Percentiles rank a stretch among this genome's conserved stretches.
phyloP scores from a whole-genome alignment of 1,140 invertebrate genomes.

The Leptinotarsa undecemlineata region DNA sequence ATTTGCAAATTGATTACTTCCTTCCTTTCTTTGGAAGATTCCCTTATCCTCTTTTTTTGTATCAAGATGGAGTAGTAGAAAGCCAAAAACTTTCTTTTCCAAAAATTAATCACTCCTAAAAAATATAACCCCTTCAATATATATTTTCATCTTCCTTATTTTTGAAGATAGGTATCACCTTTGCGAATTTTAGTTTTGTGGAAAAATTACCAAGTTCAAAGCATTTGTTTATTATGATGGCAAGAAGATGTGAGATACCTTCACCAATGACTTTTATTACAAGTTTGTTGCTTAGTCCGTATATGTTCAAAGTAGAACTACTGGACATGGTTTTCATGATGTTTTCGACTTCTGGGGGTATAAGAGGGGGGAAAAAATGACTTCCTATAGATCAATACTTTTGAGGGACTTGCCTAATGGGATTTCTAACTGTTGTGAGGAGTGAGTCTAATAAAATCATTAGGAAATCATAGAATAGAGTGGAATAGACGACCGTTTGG shows the following conservation, averaged over 20 bases:
- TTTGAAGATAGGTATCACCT: constrained; percentile 20
- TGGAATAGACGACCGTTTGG: too few species aligned
- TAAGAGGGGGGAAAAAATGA: background rate
- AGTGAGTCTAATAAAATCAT: too few species aligned
- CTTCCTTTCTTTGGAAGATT: too few species aligned
- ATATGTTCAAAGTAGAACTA: constrained; percentile 21
- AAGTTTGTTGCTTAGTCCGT: constrained; percentile 25
- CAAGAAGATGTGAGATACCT: constrained; percentile 20
- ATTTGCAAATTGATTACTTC: too few species aligned
- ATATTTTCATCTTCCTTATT: constrained; percentile 18
- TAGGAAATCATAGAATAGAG: too few species aligned
- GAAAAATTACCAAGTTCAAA: constrained; percentile 19
- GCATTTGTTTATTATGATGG: constrained; percentile 26
- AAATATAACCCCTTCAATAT: too few species aligned
- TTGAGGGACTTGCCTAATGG: constrained; percentile 1
- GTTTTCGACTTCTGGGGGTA: background rate
- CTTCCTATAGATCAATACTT: background rate
- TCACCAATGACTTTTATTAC: constrained; percentile 18
- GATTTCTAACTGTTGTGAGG: background rate
- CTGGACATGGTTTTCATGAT: constrained; percentile 10
- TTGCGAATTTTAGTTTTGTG: constrained; percentile 13
- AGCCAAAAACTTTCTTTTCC: too few species aligned
- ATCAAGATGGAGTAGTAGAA: too few species aligned
- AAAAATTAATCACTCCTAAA: too few species aligned
- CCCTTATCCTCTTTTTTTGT: too few species aligned